Evolutionary conservation across 2,113 vertebrate species (phyloP), one percentile per base, ranked within the genome.

Genomic region (Podilymbus podiceps): DNA sequence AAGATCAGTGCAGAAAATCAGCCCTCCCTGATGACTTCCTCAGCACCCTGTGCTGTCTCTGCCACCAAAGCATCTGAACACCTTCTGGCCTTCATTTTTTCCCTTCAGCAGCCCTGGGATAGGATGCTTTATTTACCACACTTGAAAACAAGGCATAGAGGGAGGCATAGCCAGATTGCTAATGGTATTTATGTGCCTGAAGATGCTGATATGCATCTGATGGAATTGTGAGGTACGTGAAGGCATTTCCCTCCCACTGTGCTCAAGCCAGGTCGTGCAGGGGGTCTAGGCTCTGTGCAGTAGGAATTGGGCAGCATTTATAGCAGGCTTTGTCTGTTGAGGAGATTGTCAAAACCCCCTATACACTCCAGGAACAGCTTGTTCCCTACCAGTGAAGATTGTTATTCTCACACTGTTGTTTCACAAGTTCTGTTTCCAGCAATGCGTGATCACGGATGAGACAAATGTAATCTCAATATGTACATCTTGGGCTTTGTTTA

Each of bases 381-480:
- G 95, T 94, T 95, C 96, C 67, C 64, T 83, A 76, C 74, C 62
- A 89, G 74, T 82, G 82, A 94, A 93, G 88, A 94, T 5, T 95
- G 81, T 95, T 92, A 89, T 91, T 96, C 94, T 95, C 25, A 0
- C 87, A 44, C 74, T 76, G 83, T 80, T 92, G 83, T 85, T 96
- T 97, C 81, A 66, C 86, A 94, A 89, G 92, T 91, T 97, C 89
- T 95, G 95, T 88, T 95, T 88, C 91, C 81, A 96, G 71, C 53
- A 64, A 69, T 58, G 77, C 44, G 66, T 92, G 71, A 79, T 88
- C 77, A 62, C 92, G 94, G 87, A 95, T 40, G 89, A 82, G 81
- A 92, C 66, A 87, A 92, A 92, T 79, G 83, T 53, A 90, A 66
- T 87, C 58, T 88, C 81, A 89, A 7, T 85, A 85, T 62, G 66